These are phyloP conservation scores for Brachionus calyciflorus DNA, from an alignment of 1,140 invertebrate species.

Conservation along the genomic window DNA sequence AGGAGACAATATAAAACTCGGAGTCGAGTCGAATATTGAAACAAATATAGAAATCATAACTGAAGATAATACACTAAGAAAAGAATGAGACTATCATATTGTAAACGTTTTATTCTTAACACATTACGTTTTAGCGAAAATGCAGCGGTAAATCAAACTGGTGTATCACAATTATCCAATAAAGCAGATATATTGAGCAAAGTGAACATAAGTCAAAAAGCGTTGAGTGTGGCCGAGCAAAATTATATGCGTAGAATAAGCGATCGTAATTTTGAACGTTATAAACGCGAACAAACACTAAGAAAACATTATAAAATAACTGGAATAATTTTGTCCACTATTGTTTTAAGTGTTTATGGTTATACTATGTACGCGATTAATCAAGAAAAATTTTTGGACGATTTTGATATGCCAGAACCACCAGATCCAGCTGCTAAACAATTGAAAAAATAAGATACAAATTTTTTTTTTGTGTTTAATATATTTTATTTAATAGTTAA, in stretches of 20 bases:
- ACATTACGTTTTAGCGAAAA: background rate
- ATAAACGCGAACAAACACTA: background rate
- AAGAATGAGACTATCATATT: background rate
- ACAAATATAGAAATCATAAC: conserved; percentile 25
- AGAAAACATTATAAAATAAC: conserved; percentile 15
- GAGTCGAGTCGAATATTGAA: background rate
- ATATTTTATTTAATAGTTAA: background rate
- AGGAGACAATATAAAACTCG: background rate
- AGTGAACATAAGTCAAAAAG: background rate
- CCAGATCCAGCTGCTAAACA: conserved; percentile 46
- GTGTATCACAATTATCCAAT: conserved; percentile 22
- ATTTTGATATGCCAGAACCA: conserved; percentile 47
- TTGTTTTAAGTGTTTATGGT: conserved; percentile 29
- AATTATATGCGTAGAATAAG: conserved; percentile 37
- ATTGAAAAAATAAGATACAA: conserved; percentile 20
- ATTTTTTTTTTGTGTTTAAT: background rate
- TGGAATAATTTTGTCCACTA: background rate
- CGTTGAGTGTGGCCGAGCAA: background rate
- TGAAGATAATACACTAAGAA: background rate
- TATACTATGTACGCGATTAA: conserved; percentile 40
- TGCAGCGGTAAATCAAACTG: conserved; percentile 17
- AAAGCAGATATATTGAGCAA: conserved; percentile 4
- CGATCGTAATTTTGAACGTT: conserved; percentile 17
- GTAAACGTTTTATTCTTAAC: background rate
- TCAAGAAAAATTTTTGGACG: conserved; percentile 47